phyloP scores from a whole-genome alignment of 2,888 invertebrate genomes.

The Physocephala rufipes region DNA sequence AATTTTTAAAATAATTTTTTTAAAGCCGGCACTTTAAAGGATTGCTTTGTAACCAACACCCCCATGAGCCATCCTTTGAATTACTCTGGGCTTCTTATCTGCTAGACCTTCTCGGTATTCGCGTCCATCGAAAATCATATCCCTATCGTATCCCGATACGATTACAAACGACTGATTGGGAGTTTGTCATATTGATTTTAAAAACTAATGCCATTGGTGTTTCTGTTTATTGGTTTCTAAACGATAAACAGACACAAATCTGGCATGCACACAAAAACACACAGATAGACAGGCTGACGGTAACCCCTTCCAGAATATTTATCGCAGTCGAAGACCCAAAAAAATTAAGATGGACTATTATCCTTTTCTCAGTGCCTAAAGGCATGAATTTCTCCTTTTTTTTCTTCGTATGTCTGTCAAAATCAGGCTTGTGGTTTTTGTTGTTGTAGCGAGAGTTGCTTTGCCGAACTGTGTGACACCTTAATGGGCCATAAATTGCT shows the following conservation, averaged over 20 bases:
- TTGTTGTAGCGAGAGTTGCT: too few species aligned
- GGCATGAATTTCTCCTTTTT: conserved; percentile 22
- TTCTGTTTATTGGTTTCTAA: background rate
- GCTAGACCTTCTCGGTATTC: background rate
- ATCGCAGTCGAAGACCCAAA: too few species aligned
- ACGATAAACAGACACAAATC: background rate
- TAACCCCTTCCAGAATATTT: too few species aligned
- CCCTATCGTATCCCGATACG: too few species aligned
- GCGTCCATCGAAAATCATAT: too few species aligned
- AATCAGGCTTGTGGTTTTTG: background rate
- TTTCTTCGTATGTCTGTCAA: background rate
- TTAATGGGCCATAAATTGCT: conserved; percentile 36
- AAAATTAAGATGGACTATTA: too few species aligned
- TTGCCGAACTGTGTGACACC: conserved; percentile 17
- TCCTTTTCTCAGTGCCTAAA: conserved; percentile 17
- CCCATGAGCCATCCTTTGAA: background rate
- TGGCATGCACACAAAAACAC: background rate
- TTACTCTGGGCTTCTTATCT: background rate
- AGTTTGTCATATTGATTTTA: conserved; percentile 2
- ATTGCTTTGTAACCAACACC: conserved; percentile 11
- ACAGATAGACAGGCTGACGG: background rate
- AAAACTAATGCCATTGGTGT: conserved; percentile 15
- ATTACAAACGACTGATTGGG: too few species aligned
- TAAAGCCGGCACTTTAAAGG: conserved; percentile 12
- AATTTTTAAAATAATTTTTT: conserved; percentile 19